A percentile compares a stretch with the other conserved stretches of the same genome.
phyloP scores from a whole-genome alignment of 37 sponge, comb jelly and placozoan species.

The Corticium candelabrum region DNA sequence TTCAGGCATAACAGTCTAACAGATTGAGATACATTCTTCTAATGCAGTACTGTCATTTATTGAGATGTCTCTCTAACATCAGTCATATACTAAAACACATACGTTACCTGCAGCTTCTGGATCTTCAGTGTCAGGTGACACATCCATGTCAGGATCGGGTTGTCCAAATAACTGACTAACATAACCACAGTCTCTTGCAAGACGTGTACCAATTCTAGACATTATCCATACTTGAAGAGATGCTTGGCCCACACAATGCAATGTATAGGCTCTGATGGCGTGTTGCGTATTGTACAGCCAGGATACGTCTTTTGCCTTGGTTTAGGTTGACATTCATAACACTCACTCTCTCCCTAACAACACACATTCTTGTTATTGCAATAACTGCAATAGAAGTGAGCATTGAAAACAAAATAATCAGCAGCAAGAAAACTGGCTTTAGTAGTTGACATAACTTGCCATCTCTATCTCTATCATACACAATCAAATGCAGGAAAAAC shows the following conservation, averaged over 20 bases:
- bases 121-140: constrained; percentile 87
- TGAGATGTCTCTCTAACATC: too few relatives aligned
- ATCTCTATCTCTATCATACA: too few relatives aligned
- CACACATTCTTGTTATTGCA: too few relatives aligned
- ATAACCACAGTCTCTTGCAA: not conserved
- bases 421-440: too few relatives aligned
- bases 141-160: constrained; percentile 93
- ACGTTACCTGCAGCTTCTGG: constrained; percentile 33
- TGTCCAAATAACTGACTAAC: constrained; percentile 91
- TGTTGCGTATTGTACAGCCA: constrained; percentile 96
- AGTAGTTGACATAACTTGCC: too few relatives aligned
- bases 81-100: too few relatives aligned
- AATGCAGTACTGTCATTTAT: too few relatives aligned
- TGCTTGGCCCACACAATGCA: constrained; percentile 99
- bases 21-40: too few relatives aligned
- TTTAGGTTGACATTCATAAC: constrained; percentile 96
- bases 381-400: not conserved
- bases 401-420: too few relatives aligned
- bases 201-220: too few relatives aligned
- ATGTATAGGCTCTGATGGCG: constrained; percentile 98
- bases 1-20: too few relatives aligned
- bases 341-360: constrained; percentile 76
- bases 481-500: too few relatives aligned
- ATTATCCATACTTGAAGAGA: constrained; percentile 63
- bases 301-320: constrained; percentile 84